These are phyloP conservation scores for Rhamnusium bicolor DNA, from an alignment of 2,888 invertebrate genomes.

Conservation along the genomic window DNA sequence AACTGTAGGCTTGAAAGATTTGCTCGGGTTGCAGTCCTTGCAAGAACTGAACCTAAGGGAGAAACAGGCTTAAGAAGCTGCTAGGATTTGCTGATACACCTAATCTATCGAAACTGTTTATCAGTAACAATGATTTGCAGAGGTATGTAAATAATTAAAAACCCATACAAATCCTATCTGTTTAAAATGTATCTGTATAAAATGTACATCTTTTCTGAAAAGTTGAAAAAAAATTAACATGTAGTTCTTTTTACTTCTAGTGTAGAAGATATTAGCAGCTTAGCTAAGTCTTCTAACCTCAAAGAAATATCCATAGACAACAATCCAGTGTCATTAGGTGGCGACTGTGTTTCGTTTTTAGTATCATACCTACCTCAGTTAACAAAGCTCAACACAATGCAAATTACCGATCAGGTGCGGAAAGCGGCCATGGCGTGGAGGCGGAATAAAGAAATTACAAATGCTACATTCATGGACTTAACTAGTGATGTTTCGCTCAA, in stretches of 20 bases:
- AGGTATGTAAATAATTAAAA: constrained; percentile 70
- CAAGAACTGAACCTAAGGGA: constrained; percentile 91
- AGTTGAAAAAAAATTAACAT: too few relatives aligned
- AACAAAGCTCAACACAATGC: constrained; percentile 83
- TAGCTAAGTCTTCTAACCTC: constrained; percentile 84
- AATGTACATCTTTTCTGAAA: too few relatives aligned
- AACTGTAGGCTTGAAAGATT: constrained; percentile 82
- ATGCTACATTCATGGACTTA: constrained; percentile 78
- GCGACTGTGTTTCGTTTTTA: constrained; percentile 86
- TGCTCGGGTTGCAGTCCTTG: constrained; percentile 83
- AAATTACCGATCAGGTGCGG: constrained; percentile 82
- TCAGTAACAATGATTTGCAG: constrained; percentile 86
- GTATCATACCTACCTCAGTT: constrained; percentile 86
- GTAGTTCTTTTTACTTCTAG: constrained; percentile 63
- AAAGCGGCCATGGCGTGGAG: constrained; percentile 87
- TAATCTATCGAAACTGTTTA: constrained; percentile 84
- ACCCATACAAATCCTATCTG: too few relatives aligned
- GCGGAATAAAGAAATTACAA: constrained; percentile 83
- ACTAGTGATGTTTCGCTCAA: constrained; percentile 74
- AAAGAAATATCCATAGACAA: constrained; percentile 90
- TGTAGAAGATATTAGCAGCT: constrained; percentile 89
- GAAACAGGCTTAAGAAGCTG: constrained; percentile 87
- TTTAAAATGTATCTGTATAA: too few relatives aligned
- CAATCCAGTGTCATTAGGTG: constrained; percentile 86
- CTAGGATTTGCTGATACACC: constrained; percentile 86